These are phyloP conservation scores for Octopus bimaculoides DNA, from an alignment of 1,140 invertebrate species.

Conservation along the genomic window DNA sequence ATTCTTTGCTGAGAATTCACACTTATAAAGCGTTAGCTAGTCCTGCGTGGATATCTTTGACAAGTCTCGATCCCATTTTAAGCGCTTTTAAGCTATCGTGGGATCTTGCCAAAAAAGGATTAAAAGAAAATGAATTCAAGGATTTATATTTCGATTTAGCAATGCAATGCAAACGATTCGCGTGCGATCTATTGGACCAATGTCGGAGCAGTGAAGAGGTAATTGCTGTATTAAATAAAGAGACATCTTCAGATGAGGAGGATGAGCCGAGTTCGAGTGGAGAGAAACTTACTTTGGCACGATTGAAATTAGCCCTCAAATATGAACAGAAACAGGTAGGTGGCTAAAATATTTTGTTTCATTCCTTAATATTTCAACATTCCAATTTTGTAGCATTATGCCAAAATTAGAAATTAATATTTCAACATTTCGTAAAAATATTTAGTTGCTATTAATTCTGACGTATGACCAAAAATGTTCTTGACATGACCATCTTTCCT, in stretches of 20 bases:
- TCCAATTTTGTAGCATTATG: no score
- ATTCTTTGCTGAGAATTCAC: conserved; percentile 54
- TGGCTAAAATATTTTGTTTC: background rate
- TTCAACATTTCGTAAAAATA: no score
- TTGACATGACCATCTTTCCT: no score
- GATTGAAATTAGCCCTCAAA: conserved; percentile 55
- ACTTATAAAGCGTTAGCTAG: conserved; percentile 55
- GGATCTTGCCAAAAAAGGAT: conserved; percentile 58
- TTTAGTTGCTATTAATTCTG: no score
- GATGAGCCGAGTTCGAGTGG: conserved; percentile 14
- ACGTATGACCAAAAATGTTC: no score
- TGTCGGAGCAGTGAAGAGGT: conserved; percentile 55
- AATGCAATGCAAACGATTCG: conserved; percentile 58
- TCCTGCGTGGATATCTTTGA: conserved; percentile 67
- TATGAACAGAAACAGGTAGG: conserved; percentile 56
- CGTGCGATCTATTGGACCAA: conserved; percentile 54
- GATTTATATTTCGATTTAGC: conserved; percentile 62
- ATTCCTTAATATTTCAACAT: no score
- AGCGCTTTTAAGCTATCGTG: conserved; percentile 65
- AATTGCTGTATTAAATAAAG: conserved; percentile 53
- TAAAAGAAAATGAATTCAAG: conserved; percentile 63
- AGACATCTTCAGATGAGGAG: conserved; percentile 28
- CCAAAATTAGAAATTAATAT: no score
- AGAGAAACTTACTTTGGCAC: conserved; percentile 45
- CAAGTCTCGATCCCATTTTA: conserved; percentile 67